Base-by-base conservation (phyloP, 1,140 invertebrate genomes). In the Callitettix versicolor region DNA sequence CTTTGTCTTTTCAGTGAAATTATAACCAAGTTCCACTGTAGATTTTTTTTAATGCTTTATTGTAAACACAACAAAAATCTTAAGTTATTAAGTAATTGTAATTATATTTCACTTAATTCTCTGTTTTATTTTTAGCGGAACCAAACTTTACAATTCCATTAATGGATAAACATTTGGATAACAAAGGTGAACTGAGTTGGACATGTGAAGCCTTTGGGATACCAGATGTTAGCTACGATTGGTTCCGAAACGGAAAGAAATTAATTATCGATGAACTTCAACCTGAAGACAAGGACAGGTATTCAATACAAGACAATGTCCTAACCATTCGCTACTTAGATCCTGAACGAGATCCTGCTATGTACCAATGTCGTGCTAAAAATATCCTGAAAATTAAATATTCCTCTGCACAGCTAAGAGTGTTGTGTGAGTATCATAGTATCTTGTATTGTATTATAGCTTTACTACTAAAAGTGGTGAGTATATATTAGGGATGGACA, bases 121-220 rank as follows among this genome's bases (percentile, higher is more conserved):
- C n/a, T n/a, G n/a, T n/a, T n/a, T n/a, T 63, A 44, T 62, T 70
- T 70, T 46, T 58, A 79, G 91, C 92, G 56, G 81, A 84, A 56
- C 95, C 95, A 3, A 89, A 90, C 65, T 97, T 97, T 63, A 93
- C 91, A 0, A 93, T 95, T 60, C 89, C 90, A 0, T 68, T 98
- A 0, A 74, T 77, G 24, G 84, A 97, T 67, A 88, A 91, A 69
- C 88, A 95, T 63, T 80, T 95, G 65, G 93, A 97, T 65, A 84
- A 85, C 60, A 80, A 81, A 64, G 81, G 80, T 57, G 82, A 91
- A 62, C 69, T 98, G 1, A 86, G 84, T 0, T 96, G 93, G 86
- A 90, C 86, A 33, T 98, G 95, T 73, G 92, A 96, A 75, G 91
- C 93, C 1, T 92, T 93, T 74, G 92, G 92, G 12, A 90, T 94